Percentiles rank a stretch among this genome's conserved stretches.
These are phyloP conservation scores for Drosophila insularis DNA, from an alignment of 1,140 invertebrate genomes.

Conservation along the genomic window DNA sequence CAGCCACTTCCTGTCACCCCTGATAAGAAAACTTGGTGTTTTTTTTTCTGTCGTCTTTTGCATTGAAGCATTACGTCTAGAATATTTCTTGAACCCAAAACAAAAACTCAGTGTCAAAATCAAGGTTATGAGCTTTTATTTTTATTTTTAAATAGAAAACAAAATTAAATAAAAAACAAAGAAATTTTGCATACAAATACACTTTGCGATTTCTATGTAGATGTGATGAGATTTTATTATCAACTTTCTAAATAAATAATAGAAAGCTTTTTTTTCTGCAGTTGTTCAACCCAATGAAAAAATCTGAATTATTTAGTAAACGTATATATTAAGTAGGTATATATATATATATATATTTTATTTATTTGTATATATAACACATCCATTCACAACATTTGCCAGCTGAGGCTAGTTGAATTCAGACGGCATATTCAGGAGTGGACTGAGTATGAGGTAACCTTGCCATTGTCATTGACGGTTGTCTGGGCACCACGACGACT, in stretches of 20 bases:
- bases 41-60: neutral
- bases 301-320: constrained; percentile 24
- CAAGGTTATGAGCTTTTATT: constrained; percentile 48
- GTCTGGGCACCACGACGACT: constrained; percentile 85
- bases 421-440: constrained; percentile 58
- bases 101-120: constrained; percentile 32
- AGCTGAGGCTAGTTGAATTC: neutral
- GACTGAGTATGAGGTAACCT: constrained; percentile 86
- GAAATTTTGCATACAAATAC: constrained; percentile 13
- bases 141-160: constrained; percentile 1
- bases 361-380: constrained; percentile 31
- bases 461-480: constrained; percentile 88
- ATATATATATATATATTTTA: constrained; percentile 37
- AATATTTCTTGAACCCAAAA: neutral
- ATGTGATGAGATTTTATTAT: constrained; percentile 14
- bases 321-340: constrained; percentile 30
- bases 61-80: constrained; percentile 21
- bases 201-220: constrained; percentile 18
- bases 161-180: neutral
- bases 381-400: constrained; percentile 30
- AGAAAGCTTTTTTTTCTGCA: constrained; percentile 42
- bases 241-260: constrained; percentile 67
- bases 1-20: constrained; percentile 42
- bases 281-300: constrained; percentile 34
- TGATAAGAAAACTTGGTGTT: constrained; percentile 21